A percentile compares a stretch with the other conserved stretches of the same genome.
Conservation (phyloP, 2,797 vertebrate species). For the Thripadectes ignobilis region DNA sequence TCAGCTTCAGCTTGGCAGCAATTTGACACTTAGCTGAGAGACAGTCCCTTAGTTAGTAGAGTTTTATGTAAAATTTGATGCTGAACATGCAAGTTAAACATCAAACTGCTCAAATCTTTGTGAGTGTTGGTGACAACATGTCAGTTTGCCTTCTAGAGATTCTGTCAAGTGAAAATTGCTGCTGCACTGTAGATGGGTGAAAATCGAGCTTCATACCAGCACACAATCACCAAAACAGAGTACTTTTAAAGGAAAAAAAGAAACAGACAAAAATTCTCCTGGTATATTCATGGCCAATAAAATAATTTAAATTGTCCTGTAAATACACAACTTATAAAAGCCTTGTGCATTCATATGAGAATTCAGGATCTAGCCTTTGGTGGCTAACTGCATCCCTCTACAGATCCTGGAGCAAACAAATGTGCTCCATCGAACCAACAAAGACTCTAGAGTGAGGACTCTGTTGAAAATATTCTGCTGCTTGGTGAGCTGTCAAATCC, state of each 20-base stretch:
- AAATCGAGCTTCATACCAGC: not conserved
- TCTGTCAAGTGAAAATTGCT: not conserved
- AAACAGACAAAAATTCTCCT: not conserved
- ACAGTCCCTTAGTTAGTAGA: not conserved
- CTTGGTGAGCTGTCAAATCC: not conserved
- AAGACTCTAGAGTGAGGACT: not conserved
- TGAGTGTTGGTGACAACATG: not conserved
- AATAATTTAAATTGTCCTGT: not conserved
- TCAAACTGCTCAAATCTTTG: slow-evolving; percentile 8
- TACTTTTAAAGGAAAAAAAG: not conserved
- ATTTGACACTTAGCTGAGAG: not conserved
- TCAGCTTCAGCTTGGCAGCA: not conserved
- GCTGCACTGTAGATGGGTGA: not conserved
- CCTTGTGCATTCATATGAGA: not conserved
- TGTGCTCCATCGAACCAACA: not conserved
- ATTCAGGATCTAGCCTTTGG: not conserved
- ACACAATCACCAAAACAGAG: not conserved
- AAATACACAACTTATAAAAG: not conserved
- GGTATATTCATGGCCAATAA: not conserved
- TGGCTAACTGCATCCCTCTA: not conserved
- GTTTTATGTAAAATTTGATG: not conserved
- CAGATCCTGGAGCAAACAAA: not conserved
- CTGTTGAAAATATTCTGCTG: not conserved
- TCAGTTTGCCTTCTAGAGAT: not conserved
- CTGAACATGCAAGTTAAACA: not conserved